phyloP scores from a whole-genome alignment of 2,797 vertebrate genomes.

The Myoxocephalus aenaeus region DNA sequence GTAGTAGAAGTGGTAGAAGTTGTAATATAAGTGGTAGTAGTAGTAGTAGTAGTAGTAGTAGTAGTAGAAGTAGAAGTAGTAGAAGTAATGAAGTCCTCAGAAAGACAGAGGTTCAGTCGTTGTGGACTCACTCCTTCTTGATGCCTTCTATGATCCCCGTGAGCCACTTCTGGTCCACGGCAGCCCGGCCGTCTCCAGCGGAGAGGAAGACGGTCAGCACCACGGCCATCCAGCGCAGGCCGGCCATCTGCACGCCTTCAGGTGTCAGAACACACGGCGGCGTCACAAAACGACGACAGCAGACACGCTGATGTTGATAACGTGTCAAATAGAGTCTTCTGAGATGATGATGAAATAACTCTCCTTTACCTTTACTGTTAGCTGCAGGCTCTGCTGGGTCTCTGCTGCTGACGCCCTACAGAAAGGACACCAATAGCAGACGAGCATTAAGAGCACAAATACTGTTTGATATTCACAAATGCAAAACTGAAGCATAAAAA shows the following conservation, averaged over 20 bases:
- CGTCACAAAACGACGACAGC: no score
- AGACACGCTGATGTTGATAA: no score
- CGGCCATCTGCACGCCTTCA: constrained; percentile 32
- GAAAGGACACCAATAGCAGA: neutral
- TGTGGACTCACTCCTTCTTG: constrained; percentile 20
- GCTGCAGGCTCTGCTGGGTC: no score
- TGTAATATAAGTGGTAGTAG: no score
- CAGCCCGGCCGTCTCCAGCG: neutral
- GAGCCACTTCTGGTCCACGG: constrained; percentile 26
- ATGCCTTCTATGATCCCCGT: neutral
- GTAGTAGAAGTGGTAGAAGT: no score
- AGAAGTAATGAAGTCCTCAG: no score
- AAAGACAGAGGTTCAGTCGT: no score
- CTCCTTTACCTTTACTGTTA: neutral
- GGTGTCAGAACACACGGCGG: neutral
- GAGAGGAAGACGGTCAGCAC: constrained; percentile 15
- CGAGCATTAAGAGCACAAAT: neutral
- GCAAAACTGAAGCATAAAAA: neutral
- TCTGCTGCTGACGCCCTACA: neutral
- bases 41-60: no score
- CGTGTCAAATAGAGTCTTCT: no score
- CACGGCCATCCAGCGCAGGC: constrained; percentile 12
- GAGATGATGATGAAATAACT: neutral
- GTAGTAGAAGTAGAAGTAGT: no score
- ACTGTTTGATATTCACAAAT: neutral